These are phyloP conservation scores for Tokudaia muenninki DNA, from an alignment of 2,797 vertebrate genomes.

Conservation along the genomic window DNA sequence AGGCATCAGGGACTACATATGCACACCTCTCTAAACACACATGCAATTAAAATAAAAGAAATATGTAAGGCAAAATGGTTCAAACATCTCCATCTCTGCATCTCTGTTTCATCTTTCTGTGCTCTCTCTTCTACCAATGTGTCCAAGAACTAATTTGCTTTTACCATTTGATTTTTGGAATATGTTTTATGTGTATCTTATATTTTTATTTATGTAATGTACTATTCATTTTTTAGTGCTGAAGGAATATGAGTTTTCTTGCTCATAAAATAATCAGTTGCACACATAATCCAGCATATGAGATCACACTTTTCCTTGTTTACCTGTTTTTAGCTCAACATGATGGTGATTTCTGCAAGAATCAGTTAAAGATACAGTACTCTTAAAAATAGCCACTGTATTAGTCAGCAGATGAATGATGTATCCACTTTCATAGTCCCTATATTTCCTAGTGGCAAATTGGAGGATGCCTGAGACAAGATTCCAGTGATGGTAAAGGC, in stretches of 20 bases:
- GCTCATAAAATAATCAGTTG: neutral
- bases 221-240: neutral
- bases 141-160: neutral
- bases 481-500: conserved; percentile 38
- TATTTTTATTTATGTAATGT: neutral
- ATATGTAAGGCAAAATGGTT: neutral
- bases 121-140: neutral
- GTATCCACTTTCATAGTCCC: neutral
- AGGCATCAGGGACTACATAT: neutral
- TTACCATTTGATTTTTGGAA: neutral
- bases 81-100: neutral
- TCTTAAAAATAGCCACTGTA: neutral
- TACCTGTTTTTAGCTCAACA: conserved; percentile 3
- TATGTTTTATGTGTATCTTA: neutral
- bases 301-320: neutral
- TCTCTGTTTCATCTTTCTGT: neutral
- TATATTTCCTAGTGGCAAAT: conserved; percentile 30
- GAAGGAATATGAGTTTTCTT: neutral
- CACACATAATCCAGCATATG: neutral
- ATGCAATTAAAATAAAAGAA: neutral
- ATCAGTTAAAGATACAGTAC: neutral
- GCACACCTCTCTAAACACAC: neutral
- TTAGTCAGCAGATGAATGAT: neutral
- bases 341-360: neutral
- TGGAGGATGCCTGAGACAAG: conserved; percentile 32